Percentiles rank a stretch among this genome's conserved stretches.
Conservation (phyloP, 2,797 vertebrate genomes). For the Silurus lanzhouensis region DNA sequence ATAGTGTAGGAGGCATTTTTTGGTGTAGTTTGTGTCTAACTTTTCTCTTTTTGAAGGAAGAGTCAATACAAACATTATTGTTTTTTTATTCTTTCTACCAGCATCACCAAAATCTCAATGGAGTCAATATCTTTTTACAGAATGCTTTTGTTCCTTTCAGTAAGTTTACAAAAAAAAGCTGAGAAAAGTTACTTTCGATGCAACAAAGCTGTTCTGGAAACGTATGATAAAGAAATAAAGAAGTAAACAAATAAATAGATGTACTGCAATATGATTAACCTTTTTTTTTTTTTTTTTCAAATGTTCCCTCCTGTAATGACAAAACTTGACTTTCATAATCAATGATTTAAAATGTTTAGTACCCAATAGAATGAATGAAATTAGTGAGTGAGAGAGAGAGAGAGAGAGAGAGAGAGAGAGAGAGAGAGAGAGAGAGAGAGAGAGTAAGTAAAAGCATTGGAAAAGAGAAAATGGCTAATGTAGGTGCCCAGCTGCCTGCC, state of each 20-base stretch:
- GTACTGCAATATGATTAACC: neutral
- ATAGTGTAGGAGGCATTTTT: neutral
- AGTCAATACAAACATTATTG: neutral
- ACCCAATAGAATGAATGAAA: neutral
- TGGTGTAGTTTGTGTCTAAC: neutral
- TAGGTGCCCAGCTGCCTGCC: conserved; percentile 28
- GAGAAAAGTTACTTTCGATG: neutral
- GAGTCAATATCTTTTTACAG: neutral
- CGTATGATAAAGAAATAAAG: no score
- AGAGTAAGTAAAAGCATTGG: neutral
- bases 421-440: conserved; percentile 3
- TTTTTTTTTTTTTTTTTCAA: neutral
- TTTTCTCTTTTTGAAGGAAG: neutral
- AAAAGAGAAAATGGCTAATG: conserved; percentile 29
- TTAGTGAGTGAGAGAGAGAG: no score
- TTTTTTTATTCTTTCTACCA: neutral
- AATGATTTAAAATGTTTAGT: neutral
- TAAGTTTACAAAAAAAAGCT: no score
- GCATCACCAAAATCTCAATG: neutral
- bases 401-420: neutral
- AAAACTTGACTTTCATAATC: conserved; percentile 1
- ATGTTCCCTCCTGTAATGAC: neutral
- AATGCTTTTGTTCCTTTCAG: neutral
- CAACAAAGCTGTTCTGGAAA: neutral
- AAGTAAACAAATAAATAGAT: neutral